phyloP scores from a whole-genome alignment of 2,113 vertebrate genomes.

The Aptenodytes forsteri region DNA sequence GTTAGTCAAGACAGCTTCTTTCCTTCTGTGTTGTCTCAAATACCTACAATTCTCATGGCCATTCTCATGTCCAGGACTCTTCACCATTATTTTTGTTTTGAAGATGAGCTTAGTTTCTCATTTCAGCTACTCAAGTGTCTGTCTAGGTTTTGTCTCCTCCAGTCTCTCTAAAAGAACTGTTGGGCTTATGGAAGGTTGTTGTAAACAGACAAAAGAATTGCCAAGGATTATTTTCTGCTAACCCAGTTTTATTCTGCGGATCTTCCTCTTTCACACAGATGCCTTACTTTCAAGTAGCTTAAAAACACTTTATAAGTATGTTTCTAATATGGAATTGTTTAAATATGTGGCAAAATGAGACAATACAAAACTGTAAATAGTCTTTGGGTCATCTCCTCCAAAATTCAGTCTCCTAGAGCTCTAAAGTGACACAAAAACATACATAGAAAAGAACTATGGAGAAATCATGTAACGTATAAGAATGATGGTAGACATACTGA shows the following conservation, averaged over 20 bases:
- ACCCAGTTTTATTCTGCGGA: background rate
- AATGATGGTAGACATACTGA: background rate
- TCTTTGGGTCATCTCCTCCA: background rate
- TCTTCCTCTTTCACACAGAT: background rate
- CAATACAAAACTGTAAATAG: background rate
- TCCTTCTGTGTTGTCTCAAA: background rate
- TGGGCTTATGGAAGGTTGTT: background rate
- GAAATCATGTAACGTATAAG: background rate
- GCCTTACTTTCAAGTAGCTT: background rate
- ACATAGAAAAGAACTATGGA: background rate
- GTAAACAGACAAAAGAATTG: background rate
- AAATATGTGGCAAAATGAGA: background rate
- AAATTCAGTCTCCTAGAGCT: background rate
- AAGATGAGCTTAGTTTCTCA: background rate
- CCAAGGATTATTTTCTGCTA: background rate
- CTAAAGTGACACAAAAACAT: background rate
- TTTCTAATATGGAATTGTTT: background rate
- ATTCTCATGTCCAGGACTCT: background rate
- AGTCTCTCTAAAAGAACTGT: background rate
- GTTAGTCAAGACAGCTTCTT: background rate
- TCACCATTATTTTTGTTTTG: background rate
- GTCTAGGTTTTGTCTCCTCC: background rate
- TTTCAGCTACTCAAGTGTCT: background rate
- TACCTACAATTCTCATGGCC: background rate
- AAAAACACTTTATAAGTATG: background rate